A percentile compares a stretch with the other conserved stretches of the same genome.
Conservation (phyloP, 2,113 vertebrate species). For the Halichoerus grypus region DNA sequence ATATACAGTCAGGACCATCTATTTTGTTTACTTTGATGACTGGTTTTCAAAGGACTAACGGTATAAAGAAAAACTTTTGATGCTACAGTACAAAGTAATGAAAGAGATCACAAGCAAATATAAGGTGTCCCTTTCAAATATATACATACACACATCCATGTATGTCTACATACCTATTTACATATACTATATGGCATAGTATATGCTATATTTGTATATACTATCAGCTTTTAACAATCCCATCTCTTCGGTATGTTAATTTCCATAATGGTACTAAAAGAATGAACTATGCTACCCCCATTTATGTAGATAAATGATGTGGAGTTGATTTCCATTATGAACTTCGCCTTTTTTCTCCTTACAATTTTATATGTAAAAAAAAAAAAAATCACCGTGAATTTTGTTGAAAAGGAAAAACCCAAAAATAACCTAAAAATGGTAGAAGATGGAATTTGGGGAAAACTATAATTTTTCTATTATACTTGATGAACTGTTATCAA, state of each 20-base stretch:
- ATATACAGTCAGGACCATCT: constrained; percentile 27
- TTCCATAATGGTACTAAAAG: not conserved
- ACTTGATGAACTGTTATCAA: not conserved
- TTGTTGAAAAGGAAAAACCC: constrained; percentile 47
- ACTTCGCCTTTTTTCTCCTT: constrained; percentile 10
- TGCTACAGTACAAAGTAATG: not conserved
- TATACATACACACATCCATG: not conserved
- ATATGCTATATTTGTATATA: not conserved
- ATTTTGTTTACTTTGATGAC: constrained; percentile 69
- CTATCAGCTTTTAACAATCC: constrained; percentile 28
- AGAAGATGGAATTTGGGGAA: not conserved
- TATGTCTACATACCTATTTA: not conserved
- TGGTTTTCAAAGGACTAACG: constrained; percentile 30
- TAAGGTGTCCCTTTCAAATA: not conserved
- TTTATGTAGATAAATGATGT: not conserved
- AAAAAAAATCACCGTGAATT: not conserved
- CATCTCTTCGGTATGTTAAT: not conserved
- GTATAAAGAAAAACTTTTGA: constrained; percentile 43
- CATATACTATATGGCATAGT: not conserved
- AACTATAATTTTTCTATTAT: constrained; percentile 3
- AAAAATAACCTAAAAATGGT: not conserved
- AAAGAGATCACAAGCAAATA: constrained; percentile 7
- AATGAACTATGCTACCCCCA: not conserved
- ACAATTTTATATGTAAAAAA: not conserved
- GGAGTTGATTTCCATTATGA: not conserved